These are phyloP conservation scores for Sardina pilchardus DNA, from an alignment of 2,113 vertebrate species.

Conservation along the genomic window DNA sequence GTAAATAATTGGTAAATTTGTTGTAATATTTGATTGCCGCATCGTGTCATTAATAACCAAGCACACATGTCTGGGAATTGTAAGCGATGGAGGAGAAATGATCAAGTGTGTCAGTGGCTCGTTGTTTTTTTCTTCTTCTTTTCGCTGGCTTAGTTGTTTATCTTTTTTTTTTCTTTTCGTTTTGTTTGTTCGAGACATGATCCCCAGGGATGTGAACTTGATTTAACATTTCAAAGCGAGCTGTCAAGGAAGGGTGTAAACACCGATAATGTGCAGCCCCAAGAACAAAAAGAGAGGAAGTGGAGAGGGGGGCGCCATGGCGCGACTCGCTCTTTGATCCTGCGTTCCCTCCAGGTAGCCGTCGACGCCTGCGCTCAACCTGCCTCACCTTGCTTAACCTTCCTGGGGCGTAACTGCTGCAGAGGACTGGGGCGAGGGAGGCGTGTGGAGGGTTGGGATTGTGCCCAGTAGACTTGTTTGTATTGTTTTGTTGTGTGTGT, in stretches of 20 bases:
- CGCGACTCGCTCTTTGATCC: background rate
- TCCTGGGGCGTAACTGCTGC: background rate
- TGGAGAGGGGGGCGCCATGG: background rate
- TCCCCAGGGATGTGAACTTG: background rate
- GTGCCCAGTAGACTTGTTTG: background rate
- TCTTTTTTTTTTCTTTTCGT: background rate
- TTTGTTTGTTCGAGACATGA: background rate
- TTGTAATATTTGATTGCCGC: conserved; percentile 53
- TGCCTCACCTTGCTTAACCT: background rate
- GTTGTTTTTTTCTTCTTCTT: too few species aligned
- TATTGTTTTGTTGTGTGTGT: conserved; percentile 13
- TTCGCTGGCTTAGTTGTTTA: background rate
- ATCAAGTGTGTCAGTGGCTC: too few species aligned
- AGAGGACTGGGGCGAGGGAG: background rate
- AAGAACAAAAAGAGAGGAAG: background rate
- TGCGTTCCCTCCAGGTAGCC: background rate
- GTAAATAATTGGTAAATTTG: conserved; percentile 67
- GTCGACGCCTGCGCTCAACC: background rate
- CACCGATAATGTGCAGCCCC: background rate
- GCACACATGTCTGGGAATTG: background rate
- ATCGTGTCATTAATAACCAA: conserved; percentile 29
- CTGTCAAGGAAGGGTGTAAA: background rate
- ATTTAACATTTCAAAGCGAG: background rate
- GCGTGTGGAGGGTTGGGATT: background rate
- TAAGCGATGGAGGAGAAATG: background rate